Percentiles rank a stretch among this genome's conserved stretches.
Evolutionary conservation across 92 coral and sea anemone species (phyloP).

Genomic region (Meandrina meandrites): DNA sequence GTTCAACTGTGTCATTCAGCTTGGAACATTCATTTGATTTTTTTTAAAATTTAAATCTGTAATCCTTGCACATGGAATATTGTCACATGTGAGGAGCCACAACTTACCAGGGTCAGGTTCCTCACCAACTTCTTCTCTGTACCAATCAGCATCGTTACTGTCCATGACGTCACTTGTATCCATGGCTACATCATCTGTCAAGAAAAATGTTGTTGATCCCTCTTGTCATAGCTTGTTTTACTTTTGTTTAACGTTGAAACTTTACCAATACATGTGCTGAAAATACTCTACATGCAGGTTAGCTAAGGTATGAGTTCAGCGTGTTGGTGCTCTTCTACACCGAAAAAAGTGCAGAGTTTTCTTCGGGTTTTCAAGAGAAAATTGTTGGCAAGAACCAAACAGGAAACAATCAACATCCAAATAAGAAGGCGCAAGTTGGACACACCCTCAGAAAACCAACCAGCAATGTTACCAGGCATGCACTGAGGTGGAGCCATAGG

Average conservation of each 20-base stretch:
- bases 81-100: background rate
- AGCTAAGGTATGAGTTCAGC: background rate
- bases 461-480: too few species aligned
- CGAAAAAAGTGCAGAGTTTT: background rate
- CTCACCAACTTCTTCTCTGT: constrained; percentile 88
- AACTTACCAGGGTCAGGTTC: constrained; percentile 91
- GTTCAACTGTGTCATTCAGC: too few species aligned
- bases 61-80: too few species aligned
- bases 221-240: background rate
- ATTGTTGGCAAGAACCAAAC: too few species aligned
- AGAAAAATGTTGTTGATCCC: background rate
- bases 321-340: too few species aligned
- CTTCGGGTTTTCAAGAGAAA: too few species aligned
- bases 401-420: too few species aligned
- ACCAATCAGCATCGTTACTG: constrained; percentile 80
- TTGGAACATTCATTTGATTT: too few species aligned
- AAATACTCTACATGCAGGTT: background rate
- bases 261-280: background rate
- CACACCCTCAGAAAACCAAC: too few species aligned
- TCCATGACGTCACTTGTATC: constrained; percentile 23
- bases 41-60: too few species aligned
- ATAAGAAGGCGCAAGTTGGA: too few species aligned
- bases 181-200: constrained; percentile 20
- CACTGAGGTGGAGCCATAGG: too few species aligned
- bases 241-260: background rate